phyloP scores from a whole-genome alignment of 2,888 invertebrate genomes.

The Mellilla xanthometata region DNA sequence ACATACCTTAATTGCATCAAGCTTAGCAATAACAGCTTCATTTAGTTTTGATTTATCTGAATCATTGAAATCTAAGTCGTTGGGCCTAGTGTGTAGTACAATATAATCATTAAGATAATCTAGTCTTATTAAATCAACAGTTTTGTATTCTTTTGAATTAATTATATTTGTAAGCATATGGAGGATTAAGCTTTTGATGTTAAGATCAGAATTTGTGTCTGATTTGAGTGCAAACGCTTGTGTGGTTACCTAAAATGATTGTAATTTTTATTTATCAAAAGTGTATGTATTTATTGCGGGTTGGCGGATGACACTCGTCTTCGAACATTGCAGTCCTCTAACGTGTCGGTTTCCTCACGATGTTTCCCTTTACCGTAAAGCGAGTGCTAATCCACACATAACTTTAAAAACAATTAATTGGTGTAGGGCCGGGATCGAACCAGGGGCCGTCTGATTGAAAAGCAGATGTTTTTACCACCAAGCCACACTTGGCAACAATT shows the following conservation, averaged over 20 bases:
- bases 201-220: neutral
- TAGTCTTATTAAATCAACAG: constrained; percentile 39
- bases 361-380: too few species aligned
- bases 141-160: constrained; percentile 42
- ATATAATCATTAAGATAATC: constrained; percentile 38
- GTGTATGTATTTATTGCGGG: too few species aligned
- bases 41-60: constrained; percentile 24
- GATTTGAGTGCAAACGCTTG: constrained; percentile 19
- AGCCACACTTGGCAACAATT: too few species aligned
- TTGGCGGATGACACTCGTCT: too few species aligned
- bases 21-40: constrained; percentile 3
- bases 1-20: constrained; percentile 2
- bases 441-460: too few species aligned
- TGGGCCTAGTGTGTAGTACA: constrained; percentile 7
- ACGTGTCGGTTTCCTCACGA: too few species aligned
- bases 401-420: too few species aligned
- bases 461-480: too few species aligned
- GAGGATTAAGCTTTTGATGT: constrained; percentile 15
- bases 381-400: too few species aligned
- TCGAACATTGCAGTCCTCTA: too few species aligned
- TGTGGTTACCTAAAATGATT: constrained; percentile 5
- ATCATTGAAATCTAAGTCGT: constrained; percentile 14
- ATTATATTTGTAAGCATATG: constrained; percentile 41
- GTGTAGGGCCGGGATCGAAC: too few species aligned
- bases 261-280: too few species aligned